Percentiles rank a stretch among this genome's conserved stretches.
phyloP scores from a whole-genome alignment of 2,888 invertebrate genomes.

The Trissolcus brochymenae region DNA sequence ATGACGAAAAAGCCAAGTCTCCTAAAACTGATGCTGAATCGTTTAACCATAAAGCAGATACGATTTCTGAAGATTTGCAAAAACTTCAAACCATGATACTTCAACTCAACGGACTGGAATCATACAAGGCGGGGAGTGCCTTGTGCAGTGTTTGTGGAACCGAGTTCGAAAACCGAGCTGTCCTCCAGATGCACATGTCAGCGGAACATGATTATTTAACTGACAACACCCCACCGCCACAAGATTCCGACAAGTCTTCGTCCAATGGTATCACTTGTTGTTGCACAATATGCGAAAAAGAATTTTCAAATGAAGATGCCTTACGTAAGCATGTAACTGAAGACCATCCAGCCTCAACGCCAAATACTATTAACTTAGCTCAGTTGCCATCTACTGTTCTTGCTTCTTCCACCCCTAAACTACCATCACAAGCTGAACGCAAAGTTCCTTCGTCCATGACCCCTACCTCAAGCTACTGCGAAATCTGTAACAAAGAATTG shows the following conservation, averaged over 20 bases:
- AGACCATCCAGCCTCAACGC: slow-evolving; percentile 79
- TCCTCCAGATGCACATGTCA: slow-evolving; percentile 83
- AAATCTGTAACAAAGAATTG: slow-evolving; percentile 98
- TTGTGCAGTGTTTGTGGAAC: slow-evolving; percentile 84
- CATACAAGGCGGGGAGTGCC: slow-evolving; percentile 76
- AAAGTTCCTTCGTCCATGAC: slow-evolving; percentile 81
- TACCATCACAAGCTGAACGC: slow-evolving; percentile 73
- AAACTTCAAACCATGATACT: slow-evolving; percentile 94
- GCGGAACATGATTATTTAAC: slow-evolving; percentile 80
- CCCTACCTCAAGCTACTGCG: slow-evolving; percentile 93
- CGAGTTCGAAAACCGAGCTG: slow-evolving; percentile 84
- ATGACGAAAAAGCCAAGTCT: slow-evolving; percentile 66
- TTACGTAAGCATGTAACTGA: slow-evolving; percentile 84
- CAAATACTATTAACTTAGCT: slow-evolving; percentile 48
- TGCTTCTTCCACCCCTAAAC: slow-evolving; percentile 42
- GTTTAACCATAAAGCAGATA: slow-evolving; percentile 70
- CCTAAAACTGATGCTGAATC: slow-evolving; percentile 70
- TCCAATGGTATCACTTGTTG: slow-evolving; percentile 65
- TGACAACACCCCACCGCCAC: slow-evolving; percentile 66
- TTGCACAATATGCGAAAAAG: slow-evolving; percentile 80
- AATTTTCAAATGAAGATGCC: slow-evolving; percentile 80
- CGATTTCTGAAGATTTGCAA: slow-evolving; percentile 90
- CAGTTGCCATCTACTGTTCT: slow-evolving; percentile 56
- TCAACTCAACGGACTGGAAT: slow-evolving; percentile 89
- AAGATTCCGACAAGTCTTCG: slow-evolving; percentile 72